Evolutionary conservation across 2,797 vertebrate species (phyloP), one percentile per base, ranked within the genome.

Genomic region (Alauda arvensis): DNA sequence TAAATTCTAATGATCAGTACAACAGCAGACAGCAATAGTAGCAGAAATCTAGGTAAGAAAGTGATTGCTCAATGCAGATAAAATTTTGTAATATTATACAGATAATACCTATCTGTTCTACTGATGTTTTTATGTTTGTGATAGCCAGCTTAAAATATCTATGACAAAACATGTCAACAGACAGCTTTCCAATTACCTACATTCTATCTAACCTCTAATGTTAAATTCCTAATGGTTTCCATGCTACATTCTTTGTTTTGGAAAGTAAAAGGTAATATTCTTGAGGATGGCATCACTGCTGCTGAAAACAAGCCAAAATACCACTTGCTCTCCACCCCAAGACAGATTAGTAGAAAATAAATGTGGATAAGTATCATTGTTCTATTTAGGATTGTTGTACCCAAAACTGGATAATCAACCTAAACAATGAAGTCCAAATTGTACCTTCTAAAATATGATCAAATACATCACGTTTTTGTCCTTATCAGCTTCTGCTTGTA

Each of bases 301-400:
- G 7, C n/a, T 80, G 28, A 85, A 86, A 86, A 6, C 2, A 69
- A 69, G 37, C 2, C 6, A 45, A 66, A 72, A 6, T 37, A 29
- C 2, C 5, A 6, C 12, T 3, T 6, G 8, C 3, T 4, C 11
- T 8, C 18, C 3, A 2, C 20, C 5, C 3, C 0, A 18, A 33
- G 16, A 20, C 4, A 66, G 21, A 74, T 26, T 63, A 45, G 65
- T 48, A 77, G 26, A 80, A 81, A 89, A 53, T 19, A 81, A 68
- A 53, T 45, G 15, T 31, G 20, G 23, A 45, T 45, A 75, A 75
- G 40, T 71, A n/a, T 1, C 3, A 29, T 8, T 37, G 46, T 37
- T 61, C 14, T 40, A 12, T 66, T 51, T 71, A 57, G 14, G 18
- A 57, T 4, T 33, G 7, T 37, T 90, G 8, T 33, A 74, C 9